Evolutionary conservation across 2,113 vertebrate genomes (phyloP), one percentile per base, ranked within the genome.

Genomic region (Sorex araneus): DNA sequence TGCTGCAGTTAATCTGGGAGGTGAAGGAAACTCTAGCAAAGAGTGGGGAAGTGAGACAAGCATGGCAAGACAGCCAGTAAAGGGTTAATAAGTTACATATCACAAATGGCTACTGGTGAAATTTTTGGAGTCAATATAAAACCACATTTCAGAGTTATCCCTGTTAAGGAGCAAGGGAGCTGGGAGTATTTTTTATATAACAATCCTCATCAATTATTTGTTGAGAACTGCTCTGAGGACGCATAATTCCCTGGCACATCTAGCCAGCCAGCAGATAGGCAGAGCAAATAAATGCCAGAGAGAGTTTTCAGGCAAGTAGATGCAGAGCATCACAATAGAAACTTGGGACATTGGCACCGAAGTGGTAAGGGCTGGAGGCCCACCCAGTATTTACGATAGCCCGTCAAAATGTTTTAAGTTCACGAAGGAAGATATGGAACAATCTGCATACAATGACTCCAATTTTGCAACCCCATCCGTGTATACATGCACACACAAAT

Each of bases 21-120:
- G 45, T 36, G 2, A 80, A 87, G 21, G 40, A 84, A 87, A 83
- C 34, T 90, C 47, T 66, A 78, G 18, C 16, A 47, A 92, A 87
- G 57, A 79, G 7, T 54, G 13, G 12, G 32, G 19, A 84, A 77
- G 12, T 57, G 81, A 91, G 69, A 66, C 32, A 86, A 40, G 45
- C 9, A 80, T 76, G 16, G 27, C 81, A 90, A 74, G 84, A 28
- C 15, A 81, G 80, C 28, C 47, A 87, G 21, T 19, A 60, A 71
- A 28, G 23, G 60, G 36, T 69, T 81, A 87, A 75, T 15, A 81
- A 69, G 28, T 13, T 74, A 67, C 13, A 16, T 50, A 67, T 23
- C 45, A 67, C 16, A 40, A 54, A 87, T 23, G 23, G 67, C 10
- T 32, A 75, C 40, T 32, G 74, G 67, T 50, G 32, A 89, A 77